Conservation (phyloP, 2,797 vertebrate species). For the Halcyon badia region DNA sequence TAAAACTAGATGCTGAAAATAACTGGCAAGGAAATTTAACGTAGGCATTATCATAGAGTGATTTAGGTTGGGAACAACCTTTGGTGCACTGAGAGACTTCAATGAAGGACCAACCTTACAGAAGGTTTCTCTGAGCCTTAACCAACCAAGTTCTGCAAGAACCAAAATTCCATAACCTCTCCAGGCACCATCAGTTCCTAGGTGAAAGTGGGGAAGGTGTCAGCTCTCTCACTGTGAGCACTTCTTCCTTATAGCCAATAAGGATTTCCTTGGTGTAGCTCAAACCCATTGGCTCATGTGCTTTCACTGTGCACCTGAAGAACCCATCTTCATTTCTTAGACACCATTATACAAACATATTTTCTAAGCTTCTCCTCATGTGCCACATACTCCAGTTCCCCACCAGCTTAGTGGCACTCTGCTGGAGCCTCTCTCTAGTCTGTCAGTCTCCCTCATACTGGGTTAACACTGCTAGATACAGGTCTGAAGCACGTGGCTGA, state of each 20-base stretch:
- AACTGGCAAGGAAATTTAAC: neutral
- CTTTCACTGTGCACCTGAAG: neutral
- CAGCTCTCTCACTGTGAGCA: neutral
- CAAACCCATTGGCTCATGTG: fast-evolving
- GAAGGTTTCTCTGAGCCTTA: neutral
- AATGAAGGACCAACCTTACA: neutral
- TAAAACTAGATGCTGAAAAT: neutral
- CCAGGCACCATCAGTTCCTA: fast-evolving
- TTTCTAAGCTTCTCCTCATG: neutral
- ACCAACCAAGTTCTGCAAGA: neutral
- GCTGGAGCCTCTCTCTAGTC: neutral
- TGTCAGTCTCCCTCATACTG: neutral
- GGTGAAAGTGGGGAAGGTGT: neutral
- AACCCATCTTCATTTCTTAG: neutral
- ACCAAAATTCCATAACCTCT: neutral
- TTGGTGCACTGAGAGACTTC: neutral
- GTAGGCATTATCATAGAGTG: neutral
- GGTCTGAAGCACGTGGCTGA: neutral
- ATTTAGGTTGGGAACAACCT: neutral
- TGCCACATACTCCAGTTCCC: neutral
- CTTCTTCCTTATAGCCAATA: neutral
- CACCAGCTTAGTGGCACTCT: neutral
- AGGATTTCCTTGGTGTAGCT: neutral
- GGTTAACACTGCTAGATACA: neutral
- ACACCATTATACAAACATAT: fast-evolving